Evolutionary conservation across 2,797 vertebrate species (phyloP), one percentile per base, ranked within the genome.

Genomic region (Amniataba percoides): DNA sequence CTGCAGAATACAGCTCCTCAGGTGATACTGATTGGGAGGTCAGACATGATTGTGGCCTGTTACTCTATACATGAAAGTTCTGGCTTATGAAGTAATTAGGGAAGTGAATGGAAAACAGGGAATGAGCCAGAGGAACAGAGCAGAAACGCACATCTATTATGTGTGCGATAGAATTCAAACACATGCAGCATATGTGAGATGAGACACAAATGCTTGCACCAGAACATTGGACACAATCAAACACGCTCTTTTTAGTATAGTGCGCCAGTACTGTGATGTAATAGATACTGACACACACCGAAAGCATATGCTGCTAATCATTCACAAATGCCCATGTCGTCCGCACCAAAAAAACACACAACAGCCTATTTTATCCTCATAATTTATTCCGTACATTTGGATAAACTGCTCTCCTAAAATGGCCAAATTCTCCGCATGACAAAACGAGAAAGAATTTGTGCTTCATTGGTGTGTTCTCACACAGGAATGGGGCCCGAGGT

Each of bases 31-130:
- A 87, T 58, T 74, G 36, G 59, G 68, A 83, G 67, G 53, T 79
- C 58, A 67, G 46, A 67, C 40, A 68, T 25, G 40, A 69, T 16
- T 60, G 46, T 23, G 55, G 46, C 25, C 55, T 61, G 25, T 74
- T 83, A 13, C 53, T 74, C 43, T 34, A 25, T 71, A 78, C 56
- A 70, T 70, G 60, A 39, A 67, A 5, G 57, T 23, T 63, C 67
- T 69, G 83, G 66, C 68, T 86, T 67, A 40, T 58, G 52, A 55
- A 45, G 56, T 66, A 62, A 70, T 65, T 59, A 51, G n/a, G 25
- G 46, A 72, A 71, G 42, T 46, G 64, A 78, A 77, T 83, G 86
- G 84, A 89, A 90, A 89, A 79, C 55, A 27, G 48, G 12, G 56
- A 11, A 7, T 11, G 56, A 79, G 85, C 72, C 84, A 84, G 68